Conservation (phyloP, 53 echinoderm and acorn worm species). For the Patiria pectinifera region DNA sequence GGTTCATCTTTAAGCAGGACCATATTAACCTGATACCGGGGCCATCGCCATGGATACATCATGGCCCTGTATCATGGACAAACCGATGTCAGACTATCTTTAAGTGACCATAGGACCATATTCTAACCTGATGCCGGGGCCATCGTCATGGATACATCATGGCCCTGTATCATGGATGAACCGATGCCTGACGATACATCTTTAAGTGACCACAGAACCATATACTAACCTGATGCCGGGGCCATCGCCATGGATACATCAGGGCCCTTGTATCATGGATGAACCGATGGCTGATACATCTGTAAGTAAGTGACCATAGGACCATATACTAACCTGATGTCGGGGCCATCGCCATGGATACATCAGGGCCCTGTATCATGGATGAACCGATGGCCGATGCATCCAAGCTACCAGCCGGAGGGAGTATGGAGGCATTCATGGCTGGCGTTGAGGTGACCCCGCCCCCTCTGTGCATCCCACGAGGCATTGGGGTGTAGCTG, state of each 20-base stretch:
- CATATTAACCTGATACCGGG: slow-evolving; percentile 19
- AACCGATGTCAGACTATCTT: slow-evolving; percentile 62
- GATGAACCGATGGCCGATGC: slow-evolving; percentile 64
- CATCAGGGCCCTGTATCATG: slow-evolving; percentile 58
- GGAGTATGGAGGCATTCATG: slow-evolving; percentile 58
- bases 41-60: slow-evolving; percentile 63
- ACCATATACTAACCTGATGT: slow-evolving; percentile 20
- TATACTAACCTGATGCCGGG: slow-evolving; percentile 21
- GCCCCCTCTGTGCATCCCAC: slow-evolving; percentile 54
- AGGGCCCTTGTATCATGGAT: slow-evolving; percentile 52
- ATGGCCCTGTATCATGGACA: slow-evolving; percentile 44
- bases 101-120: background rate
- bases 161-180: slow-evolving; percentile 45
- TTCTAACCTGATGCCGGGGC: slow-evolving; percentile 31
- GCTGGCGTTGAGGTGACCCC: slow-evolving; percentile 76
- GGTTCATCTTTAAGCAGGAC: slow-evolving; percentile 17
- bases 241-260: slow-evolving; percentile 60
- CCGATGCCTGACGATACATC: slow-evolving; percentile 65
- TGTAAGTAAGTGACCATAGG: background rate
- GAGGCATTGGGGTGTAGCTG: slow-evolving; percentile 77
- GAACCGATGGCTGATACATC: slow-evolving; percentile 60
- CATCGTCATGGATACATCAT: slow-evolving; percentile 55
- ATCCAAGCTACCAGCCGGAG: slow-evolving; percentile 41
- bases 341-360: slow-evolving; percentile 60
- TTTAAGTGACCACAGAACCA: background rate